Conservation (phyloP, 2,797 vertebrate genomes). For the Morelia viridis region DNA sequence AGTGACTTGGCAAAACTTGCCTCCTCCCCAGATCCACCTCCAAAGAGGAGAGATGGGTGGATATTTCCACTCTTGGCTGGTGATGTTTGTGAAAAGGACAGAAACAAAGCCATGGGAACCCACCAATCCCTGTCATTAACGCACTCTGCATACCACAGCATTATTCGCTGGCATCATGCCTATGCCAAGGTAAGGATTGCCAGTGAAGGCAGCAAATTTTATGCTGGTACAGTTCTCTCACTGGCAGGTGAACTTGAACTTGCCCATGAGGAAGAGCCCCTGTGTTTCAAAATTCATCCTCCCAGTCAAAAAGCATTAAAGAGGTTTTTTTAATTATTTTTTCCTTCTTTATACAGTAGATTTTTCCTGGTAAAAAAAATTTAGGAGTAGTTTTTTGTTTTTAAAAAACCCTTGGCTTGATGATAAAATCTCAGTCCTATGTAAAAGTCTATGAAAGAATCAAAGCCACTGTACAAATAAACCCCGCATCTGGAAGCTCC, state of each 20-base stretch:
- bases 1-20: neutral
- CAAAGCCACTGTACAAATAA: neutral
- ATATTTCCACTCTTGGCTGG: neutral
- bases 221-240: neutral
- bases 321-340: neutral
- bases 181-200: neutral
- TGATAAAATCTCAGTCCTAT: neutral
- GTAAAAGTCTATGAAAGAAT: neutral
- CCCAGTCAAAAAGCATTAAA: neutral
- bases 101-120: neutral
- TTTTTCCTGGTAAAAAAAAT: neutral
- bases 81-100: neutral
- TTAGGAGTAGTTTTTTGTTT: neutral
- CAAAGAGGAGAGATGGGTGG: neutral
- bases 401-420: neutral
- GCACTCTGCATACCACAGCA: neutral
- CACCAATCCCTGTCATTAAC: neutral
- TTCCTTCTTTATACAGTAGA: neutral
- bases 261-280: neutral
- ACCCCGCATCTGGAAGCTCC: neutral
- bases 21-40: neutral
- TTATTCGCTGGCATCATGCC: neutral
- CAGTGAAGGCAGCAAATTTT: neutral
- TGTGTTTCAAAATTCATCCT: neutral
- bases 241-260: neutral